Evolutionary conservation across 2,113 vertebrate species (phyloP), one percentile per base, ranked within the genome.

Genomic region (Pollachius pollachius): DNA sequence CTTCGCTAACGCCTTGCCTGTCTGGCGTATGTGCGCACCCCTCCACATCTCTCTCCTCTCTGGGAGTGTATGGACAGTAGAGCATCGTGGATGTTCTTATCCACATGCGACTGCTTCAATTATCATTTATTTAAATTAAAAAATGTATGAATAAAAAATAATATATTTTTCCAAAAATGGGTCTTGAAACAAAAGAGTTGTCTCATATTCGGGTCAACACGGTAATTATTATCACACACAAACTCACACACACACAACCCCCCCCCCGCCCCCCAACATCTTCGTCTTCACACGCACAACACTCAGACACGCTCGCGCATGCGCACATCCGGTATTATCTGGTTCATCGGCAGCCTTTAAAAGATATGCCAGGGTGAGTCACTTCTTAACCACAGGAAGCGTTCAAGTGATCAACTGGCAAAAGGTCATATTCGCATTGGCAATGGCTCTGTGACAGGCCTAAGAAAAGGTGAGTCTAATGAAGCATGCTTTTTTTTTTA

Each of bases 331-430:
- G 37, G 15, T 18, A 27, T 75, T 68, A 57, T 68, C 66, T 72
- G 54, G 17, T 23, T 73, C 15, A 78, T 81, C 9, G 41, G 67
- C 77, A 64, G 65, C 71, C 41, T 82, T 71, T 71, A 59, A 80
- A 78, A 58, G 81, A 68, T 57, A 66, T 66, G 67, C 52, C 13
- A 5, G 48, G 30, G 23, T 72, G 72, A 85, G 37, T 84, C 74
- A 78, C 70, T 72, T 79, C 60, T 61, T 79, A 70, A 83, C 75
- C 70, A 77, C 77, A 74, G 63, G 71, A 81, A 74, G 60, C 0
- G 6, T 64, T 76, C 64, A 80, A 17, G 62, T 15, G 79, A 74
- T 77, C 65, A 69, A 77, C 27, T 1, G 25, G 74, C 60, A 69
- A 74, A 70, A 61, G 54, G 60, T 69, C 19, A 72, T 69, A 67